Evolutionary conservation across 2,113 vertebrate genomes (phyloP), one percentile per base, ranked within the genome.

Genomic region (Dicerorhinus sumatrensis): DNA sequence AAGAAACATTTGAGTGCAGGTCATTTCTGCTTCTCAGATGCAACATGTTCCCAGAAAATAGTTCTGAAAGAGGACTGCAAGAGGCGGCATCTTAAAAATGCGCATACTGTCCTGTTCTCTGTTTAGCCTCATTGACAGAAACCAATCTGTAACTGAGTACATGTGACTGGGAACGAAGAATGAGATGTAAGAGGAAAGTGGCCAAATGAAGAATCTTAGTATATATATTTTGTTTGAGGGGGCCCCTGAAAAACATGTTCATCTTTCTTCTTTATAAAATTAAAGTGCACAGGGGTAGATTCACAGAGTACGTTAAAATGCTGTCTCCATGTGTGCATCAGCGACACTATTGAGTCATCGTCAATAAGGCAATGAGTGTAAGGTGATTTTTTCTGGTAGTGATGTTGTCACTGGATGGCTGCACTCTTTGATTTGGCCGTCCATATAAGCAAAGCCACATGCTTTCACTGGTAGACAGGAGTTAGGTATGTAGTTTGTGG

Each of bases 401-500:
- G 72, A 80, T 84, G 67, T 80, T 93, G 73, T 87, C 87, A 75
- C 25, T 76, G 91, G 51, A 83, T 39, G 92, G 56, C 73, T 75
- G 5, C 92, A 48, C 46, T 94, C 69, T 94, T 87, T 81, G 42
- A 58, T 62, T 91, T 95, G 96, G 82, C 63, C 3, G 9, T 75
- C 62, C 56, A 92, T 27, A n/a, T 27, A 89, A 79, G 89, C 89
- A 87, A 94, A 96, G 77, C 73, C 56, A 89, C 86, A 51, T 60
- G 46, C 67, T 97, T 51, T 79, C 96, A 92, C 92, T 98, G 94
- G 87, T 82, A 84, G 82, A 91, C 72, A 89, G 92, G 87, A 94
- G 63, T 60, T 83, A 89, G 79, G 70, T 65, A 36, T 95, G 29
- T 94, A 96, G 96, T 98, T 97, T 98, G 96, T 97, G 97, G 95